A percentile compares a stretch with the other conserved stretches of the same genome.
Conservation (phyloP, 2,888 invertebrate species). For the Nemoura dubitans region DNA sequence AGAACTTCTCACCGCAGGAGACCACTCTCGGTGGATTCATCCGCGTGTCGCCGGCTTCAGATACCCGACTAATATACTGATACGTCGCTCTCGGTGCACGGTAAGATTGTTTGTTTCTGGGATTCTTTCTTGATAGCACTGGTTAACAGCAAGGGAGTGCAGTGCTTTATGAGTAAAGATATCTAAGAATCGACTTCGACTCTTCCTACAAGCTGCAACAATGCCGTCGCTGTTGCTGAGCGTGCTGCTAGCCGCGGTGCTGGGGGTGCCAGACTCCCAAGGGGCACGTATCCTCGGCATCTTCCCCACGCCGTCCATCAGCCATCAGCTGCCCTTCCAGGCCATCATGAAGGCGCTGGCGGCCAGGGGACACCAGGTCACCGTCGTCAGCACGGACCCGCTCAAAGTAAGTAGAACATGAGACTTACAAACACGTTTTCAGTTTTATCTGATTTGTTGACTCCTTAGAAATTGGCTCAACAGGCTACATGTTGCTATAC, state of each 20-base stretch:
- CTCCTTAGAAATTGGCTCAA: no score
- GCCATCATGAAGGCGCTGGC: slow-evolving; percentile 51
- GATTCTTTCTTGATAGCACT: no score
- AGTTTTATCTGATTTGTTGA: not conserved
- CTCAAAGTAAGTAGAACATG: slow-evolving; percentile 54
- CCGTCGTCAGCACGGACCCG: slow-evolving; percentile 47
- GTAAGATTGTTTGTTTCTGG: no score
- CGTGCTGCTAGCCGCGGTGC: not conserved
- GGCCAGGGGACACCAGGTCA: slow-evolving; percentile 51
- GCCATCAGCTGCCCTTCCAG: slow-evolving; percentile 51
- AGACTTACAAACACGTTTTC: not conserved
- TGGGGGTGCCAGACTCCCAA: not conserved
- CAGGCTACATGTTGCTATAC: no score
- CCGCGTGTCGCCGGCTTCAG: no score
- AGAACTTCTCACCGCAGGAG: no score
- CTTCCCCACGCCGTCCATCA: slow-evolving; percentile 50
- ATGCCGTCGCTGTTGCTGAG: not conserved
- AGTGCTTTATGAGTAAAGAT: no score
- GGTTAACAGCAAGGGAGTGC: no score
- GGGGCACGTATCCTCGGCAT: slow-evolving; percentile 50
- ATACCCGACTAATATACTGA: no score
- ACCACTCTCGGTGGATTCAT: no score
- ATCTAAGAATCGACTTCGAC: not conserved
- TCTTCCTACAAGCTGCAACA: not conserved
- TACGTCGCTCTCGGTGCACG: no score